phyloP scores from a whole-genome alignment of 2,113 vertebrate species.

The Tylochromis polylepis region DNA sequence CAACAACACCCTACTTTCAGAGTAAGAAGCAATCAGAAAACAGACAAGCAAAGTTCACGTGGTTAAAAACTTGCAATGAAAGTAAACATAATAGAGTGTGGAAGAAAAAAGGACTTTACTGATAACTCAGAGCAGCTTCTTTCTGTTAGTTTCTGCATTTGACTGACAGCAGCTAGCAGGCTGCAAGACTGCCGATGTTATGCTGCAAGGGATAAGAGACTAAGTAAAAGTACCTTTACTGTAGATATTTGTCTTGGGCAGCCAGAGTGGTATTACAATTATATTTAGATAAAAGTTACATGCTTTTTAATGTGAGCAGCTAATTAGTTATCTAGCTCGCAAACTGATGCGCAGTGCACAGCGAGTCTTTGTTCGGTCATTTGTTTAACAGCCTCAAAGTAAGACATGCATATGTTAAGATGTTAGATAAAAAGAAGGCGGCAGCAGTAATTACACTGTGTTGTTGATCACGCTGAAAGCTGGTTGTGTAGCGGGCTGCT shows the following conservation, averaged over 20 bases:
- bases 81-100: not conserved
- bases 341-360: not conserved
- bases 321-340: not conserved
- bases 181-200: not conserved
- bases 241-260: not conserved
- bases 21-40: not conserved
- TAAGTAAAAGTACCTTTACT: not conserved
- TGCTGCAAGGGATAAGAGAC: not conserved
- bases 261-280: not conserved
- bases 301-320: not conserved
- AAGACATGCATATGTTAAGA: not conserved
- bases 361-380: not conserved
- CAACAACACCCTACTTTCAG: not conserved
- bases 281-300: not conserved
- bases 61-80: not conserved
- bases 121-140: not conserved
- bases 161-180: not conserved
- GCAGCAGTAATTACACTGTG: not conserved
- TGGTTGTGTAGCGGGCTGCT: not conserved
- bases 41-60: not conserved
- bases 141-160: not conserved
- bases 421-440: not conserved
- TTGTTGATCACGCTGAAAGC: not conserved
- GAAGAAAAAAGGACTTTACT: not conserved
- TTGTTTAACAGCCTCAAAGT: not conserved